A percentile compares a stretch with the other conserved stretches of the same genome.
Evolutionary conservation across 1,140 invertebrate species (phyloP).

Genomic region (Ptiloglossa arizonensis): DNA sequence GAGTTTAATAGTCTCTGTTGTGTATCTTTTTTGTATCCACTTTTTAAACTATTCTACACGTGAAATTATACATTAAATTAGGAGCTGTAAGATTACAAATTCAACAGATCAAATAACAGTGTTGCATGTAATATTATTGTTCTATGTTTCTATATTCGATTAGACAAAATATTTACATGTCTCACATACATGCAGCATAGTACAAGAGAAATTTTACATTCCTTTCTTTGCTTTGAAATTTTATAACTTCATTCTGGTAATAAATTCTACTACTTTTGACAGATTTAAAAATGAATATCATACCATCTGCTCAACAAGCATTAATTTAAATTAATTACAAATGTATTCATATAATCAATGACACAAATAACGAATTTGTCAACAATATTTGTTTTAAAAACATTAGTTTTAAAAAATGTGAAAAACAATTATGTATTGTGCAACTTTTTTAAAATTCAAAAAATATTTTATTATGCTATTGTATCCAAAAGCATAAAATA

Average conservation of each 20-base stretch:
- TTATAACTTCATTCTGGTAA: conserved; percentile 21
- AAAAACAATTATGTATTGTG: not conserved
- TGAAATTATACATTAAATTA: conserved; percentile 58
- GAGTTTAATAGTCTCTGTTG: conserved; percentile 29
- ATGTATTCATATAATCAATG: not conserved
- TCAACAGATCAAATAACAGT: conserved; percentile 45
- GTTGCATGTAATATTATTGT: conserved; percentile 52
- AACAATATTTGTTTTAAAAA: conserved; percentile 3
- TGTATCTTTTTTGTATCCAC: conserved; percentile 17
- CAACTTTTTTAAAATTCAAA: not conserved
- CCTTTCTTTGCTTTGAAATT: conserved; percentile 36
- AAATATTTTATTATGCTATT: not conserved
- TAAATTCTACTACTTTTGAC: conserved; percentile 46
- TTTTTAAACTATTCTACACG: conserved; percentile 41
- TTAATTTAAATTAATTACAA: conserved; percentile 5
- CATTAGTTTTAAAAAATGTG: not conserved
- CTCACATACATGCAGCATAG: conserved; percentile 46
- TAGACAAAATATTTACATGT: conserved; percentile 66
- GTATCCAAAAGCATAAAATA: not conserved
- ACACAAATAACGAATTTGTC: not conserved
- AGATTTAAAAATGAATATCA: conserved; percentile 26
- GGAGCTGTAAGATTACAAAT: conserved; percentile 55
- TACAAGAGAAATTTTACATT: conserved; percentile 49
- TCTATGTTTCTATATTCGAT: conserved; percentile 47
- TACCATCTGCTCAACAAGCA: conserved; percentile 28